phyloP scores from a whole-genome alignment of 2,797 vertebrate species.

The Iguana delicatissima region DNA sequence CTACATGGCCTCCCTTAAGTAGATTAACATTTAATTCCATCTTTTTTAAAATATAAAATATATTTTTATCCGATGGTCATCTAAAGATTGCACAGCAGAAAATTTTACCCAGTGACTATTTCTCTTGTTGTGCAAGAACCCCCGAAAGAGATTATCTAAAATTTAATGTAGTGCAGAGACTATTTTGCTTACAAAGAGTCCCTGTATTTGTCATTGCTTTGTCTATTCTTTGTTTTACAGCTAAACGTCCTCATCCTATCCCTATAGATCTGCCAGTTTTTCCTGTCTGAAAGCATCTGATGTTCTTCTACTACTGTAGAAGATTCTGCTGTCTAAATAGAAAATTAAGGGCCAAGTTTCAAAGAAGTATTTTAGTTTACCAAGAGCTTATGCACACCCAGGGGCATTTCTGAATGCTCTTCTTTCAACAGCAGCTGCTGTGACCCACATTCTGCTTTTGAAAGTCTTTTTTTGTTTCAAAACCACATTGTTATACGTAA shows the following conservation, averaged over 20 bases:
- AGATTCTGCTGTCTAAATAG: background rate
- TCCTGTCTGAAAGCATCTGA: background rate
- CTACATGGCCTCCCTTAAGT: background rate
- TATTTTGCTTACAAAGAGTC: background rate
- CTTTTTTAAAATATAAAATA: background rate
- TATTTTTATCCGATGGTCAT: background rate
- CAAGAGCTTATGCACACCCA: constrained; percentile 2
- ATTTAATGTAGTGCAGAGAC: background rate
- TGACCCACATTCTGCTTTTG: constrained; percentile 17
- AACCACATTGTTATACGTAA: background rate
- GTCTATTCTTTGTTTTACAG: too few species aligned
- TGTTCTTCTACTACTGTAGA: background rate
- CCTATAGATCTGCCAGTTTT: background rate
- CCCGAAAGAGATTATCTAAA: background rate
- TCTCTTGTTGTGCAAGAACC: background rate
- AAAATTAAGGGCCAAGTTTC: constrained; percentile 8
- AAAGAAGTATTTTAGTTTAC: constrained; percentile 15
- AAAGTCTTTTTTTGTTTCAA: background rate
- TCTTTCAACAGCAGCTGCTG: background rate
- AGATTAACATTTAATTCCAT: background rate
- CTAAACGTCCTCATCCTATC: background rate
- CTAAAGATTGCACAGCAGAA: background rate
- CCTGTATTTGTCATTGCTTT: background rate
- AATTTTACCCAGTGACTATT: background rate
- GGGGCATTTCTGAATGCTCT: constrained; percentile 3